Evolutionary conservation across 2,113 vertebrate genomes (phyloP).

Genomic region (Pterocles orientalis): DNA sequence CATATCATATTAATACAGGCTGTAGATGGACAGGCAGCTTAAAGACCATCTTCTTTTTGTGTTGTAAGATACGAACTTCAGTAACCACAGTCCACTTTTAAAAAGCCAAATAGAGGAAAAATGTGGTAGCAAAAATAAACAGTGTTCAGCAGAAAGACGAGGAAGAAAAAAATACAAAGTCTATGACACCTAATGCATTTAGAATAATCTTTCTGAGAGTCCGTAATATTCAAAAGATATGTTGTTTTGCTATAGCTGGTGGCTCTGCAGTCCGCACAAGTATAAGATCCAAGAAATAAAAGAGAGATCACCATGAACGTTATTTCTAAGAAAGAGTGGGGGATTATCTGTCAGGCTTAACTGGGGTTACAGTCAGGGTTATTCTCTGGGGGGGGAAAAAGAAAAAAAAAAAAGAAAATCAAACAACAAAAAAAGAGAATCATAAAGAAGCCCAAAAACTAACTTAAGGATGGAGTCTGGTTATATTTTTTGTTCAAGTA

Average conservation of each 20-base stretch:
- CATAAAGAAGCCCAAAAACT: background rate
- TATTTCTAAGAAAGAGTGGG: background rate
- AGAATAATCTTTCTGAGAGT: background rate
- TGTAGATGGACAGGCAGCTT: background rate
- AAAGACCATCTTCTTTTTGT: background rate
- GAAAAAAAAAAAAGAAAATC: background rate
- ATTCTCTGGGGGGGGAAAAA: too few species aligned
- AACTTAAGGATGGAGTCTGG: background rate
- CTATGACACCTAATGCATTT: background rate
- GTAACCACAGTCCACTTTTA: background rate
- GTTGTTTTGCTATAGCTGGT: background rate
- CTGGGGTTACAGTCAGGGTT: background rate
- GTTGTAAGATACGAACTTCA: background rate
- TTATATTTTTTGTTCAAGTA: background rate
- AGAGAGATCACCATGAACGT: background rate
- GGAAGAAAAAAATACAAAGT: background rate
- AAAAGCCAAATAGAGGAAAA: background rate
- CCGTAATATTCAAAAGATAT: background rate
- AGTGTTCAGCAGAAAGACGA: background rate
- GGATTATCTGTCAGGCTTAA: background rate
- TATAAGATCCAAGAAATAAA: background rate
- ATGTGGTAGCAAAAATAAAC: background rate
- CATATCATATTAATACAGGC: background rate
- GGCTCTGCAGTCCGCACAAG: background rate
- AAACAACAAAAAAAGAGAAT: background rate